phyloP scores from a whole-genome alignment of 2,888 invertebrate genomes.

The Dione vanillae region DNA sequence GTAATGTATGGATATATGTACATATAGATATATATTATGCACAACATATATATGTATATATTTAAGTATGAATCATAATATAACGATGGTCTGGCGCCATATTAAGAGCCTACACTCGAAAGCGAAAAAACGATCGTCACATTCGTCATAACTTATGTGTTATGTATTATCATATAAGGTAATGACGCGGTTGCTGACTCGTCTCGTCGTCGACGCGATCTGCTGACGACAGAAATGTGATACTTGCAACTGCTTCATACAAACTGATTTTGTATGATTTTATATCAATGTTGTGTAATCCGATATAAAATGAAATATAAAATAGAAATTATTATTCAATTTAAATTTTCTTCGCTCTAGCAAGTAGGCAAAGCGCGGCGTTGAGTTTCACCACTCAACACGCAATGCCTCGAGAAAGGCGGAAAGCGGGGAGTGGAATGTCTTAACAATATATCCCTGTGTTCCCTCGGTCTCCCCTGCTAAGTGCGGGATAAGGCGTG shows the following conservation, averaged over 20 bases:
- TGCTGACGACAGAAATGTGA: neutral
- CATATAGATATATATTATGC: neutral
- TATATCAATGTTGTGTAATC: too few relatives aligned
- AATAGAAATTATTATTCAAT: too few relatives aligned
- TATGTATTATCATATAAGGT: neutral
- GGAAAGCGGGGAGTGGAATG: too few relatives aligned
- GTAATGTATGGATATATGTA: too few relatives aligned
- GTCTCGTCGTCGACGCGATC: neutral
- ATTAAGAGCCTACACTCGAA: conserved; percentile 9
- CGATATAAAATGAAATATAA: too few relatives aligned
- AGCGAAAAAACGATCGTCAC: neutral
- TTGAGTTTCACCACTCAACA: too few relatives aligned
- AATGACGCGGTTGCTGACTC: conserved; percentile 1
- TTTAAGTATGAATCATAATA: conserved; percentile 9
- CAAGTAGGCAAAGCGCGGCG: too few relatives aligned
- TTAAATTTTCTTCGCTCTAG: too few relatives aligned
- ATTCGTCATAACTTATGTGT: neutral
- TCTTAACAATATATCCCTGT: too few relatives aligned
- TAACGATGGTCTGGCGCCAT: neutral
- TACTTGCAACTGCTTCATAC: neutral
- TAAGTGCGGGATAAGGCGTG: too few relatives aligned
- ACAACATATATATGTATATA: neutral
- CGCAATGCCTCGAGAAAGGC: too few relatives aligned
- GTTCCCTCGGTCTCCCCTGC: too few relatives aligned
- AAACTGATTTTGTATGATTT: neutral